phyloP scores from a whole-genome alignment of 1,140 invertebrate genomes.

The Colletes latitarsis region DNA sequence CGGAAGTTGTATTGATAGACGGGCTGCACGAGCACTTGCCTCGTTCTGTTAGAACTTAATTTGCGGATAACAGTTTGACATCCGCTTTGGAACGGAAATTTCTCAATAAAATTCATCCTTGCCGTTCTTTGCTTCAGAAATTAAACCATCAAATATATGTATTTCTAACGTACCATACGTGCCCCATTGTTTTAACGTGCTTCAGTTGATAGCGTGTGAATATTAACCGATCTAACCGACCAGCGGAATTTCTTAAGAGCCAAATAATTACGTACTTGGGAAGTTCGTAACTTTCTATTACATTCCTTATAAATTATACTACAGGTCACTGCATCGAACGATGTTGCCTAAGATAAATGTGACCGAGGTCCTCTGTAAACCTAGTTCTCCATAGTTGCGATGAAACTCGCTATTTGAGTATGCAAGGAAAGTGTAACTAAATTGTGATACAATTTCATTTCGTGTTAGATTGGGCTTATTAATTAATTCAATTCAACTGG shows the following conservation, averaged over 20 bases:
- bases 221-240: too few species aligned
- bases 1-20: background rate
- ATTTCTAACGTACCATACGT: too few species aligned
- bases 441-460: background rate
- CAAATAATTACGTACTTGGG: background rate
- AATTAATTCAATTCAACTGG: too few species aligned
- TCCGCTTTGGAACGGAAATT: background rate
- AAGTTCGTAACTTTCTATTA: slow-evolving; percentile 18
- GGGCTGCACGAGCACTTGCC: background rate
- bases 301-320: background rate
- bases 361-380: slow-evolving; percentile 6
- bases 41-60: too few species aligned
- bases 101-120: background rate
- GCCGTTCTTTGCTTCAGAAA: background rate
- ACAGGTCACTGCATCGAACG: background rate
- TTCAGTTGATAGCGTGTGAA: too few species aligned
- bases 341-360: slow-evolving; percentile 18
- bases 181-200: too few species aligned
- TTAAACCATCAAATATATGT: background rate
- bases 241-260: too few species aligned
- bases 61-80: too few species aligned
- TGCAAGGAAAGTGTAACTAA: background rate
- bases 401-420: slow-evolving; percentile 1
- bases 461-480: too few species aligned
- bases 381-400: slow-evolving; percentile 15